Base-by-base conservation (phyloP, 1,140 invertebrate genomes). In the Pseudomyrmex concolor region DNA sequence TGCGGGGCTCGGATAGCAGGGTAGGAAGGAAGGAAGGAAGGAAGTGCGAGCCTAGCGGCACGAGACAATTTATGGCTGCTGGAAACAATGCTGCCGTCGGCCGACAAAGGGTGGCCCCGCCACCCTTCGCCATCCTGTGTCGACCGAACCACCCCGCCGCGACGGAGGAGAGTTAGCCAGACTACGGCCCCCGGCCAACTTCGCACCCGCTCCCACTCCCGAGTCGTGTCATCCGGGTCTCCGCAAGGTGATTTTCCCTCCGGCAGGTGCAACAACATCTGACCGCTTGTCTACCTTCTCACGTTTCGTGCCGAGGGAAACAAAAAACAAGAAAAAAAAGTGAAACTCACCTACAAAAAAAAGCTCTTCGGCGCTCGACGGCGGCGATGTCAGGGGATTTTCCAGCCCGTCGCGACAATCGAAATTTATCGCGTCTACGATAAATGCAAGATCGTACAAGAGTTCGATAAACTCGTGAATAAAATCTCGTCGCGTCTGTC, bases 21-120 rank as follows among this genome's bases (percentile, higher is more conserved):
- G 80, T 63, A 81, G 84, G 81, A 71, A 86, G 83, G 83, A 84
- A 80, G 83, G 83, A 84, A 80, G 88, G 89, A 88, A 84, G 87
- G 85, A 85, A 86, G 83, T 64, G 76, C 70, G 80, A 78, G 89
- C 89, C 78, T 90, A 89, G 88, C 84, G 62, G 83, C 88, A 82
- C 84, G 88, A 87, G 90, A 91, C 90, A 89, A 91, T 91, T 91
- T 91, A 91, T 89, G 85, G 86, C 83, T 74, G 78, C 59, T 89
- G 84, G 89, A 91, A 91, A 91, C 90, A 91, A 91, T 91, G 90
- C 89, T 80, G 70, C 87, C 83, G 84, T 62, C 86, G 86, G 70
- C 66, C 86, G 84, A 89, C 87, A 89, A 89, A 88, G 86, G 87
- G 80, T 84, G 87, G 34, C 34, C 86, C 51, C 68, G 19, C 72